Base-by-base conservation (phyloP, 1,140 invertebrate genomes). In the Trachymyrmex cornetzi region DNA sequence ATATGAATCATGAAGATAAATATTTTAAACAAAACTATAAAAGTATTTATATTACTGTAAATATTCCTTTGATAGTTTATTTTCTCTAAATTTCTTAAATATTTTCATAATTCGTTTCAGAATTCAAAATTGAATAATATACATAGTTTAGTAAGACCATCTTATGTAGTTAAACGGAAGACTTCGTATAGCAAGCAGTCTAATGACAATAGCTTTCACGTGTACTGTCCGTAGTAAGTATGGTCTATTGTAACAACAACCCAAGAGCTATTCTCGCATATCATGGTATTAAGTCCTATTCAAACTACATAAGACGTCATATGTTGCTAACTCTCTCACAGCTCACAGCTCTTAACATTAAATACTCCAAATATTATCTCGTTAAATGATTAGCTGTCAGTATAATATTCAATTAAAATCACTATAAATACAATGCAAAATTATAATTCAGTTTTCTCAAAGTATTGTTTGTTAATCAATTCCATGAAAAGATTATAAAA, bases 221-320 rank as follows among this genome's bases (percentile, higher is more conserved):
- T 81, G 30, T 57, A 81, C 79, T 44, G 53, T 44, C 44, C 61
- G 61, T 24, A 24, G 34, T 71, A 81, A 81, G 79, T 71, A 57
- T n/a, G 19, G 48, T 81, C 77, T 81, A 81, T 81, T 71, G 64
- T 69, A 69, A 55, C 77, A 57, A 81, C 50, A 69, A 71, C 50
- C 34, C 50, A 81, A 81, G 24, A 81, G 64, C 64, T 12, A 57
- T 57, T 71, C 77, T 71, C n/a, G 64, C 77, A 71, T 71, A 57
- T 81, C 61, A 81, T 55, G 16, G 63, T 50, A 71, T 81, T 81
- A 81, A 81, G 64, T 57, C 66, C 77, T 48, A 81, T 69, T 71
- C 50, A 57, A 81, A 81, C 50, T 38, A 64, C 24, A 44, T 64
- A 81, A 57, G 77, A 67, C 61, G 19, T 48, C 50, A 79, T 30